phyloP scores from a whole-genome alignment of 2,888 invertebrate genomes.

The Oscheius sp. region DNA sequence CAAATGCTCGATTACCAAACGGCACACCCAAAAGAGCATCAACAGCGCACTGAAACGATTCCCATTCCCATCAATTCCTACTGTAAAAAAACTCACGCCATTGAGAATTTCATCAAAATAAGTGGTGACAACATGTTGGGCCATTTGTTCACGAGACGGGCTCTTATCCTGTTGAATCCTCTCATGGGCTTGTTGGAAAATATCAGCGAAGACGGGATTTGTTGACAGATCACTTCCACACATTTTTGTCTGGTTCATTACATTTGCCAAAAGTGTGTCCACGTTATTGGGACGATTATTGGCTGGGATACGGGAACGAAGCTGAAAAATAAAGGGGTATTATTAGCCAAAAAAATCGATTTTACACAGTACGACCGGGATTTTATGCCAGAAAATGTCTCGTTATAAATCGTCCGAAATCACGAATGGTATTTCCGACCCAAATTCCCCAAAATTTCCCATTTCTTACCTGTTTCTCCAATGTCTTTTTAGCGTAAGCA shows the following conservation, averaged over 20 bases:
- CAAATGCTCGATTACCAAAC: slow-evolving; percentile 37
- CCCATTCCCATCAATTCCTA: not conserved
- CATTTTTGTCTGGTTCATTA: slow-evolving; percentile 45
- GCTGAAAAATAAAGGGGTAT: slow-evolving; percentile 10
- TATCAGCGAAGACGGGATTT: slow-evolving; percentile 34
- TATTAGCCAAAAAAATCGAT: slow-evolving; percentile 2
- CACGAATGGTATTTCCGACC: too few species aligned
- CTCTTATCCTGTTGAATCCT: slow-evolving; percentile 32
- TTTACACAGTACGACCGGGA: too few species aligned
- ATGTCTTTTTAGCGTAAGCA: slow-evolving; percentile 47
- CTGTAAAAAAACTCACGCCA: slow-evolving; percentile 40
- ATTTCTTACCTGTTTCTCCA: slow-evolving; percentile 51
- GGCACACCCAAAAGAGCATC: slow-evolving; percentile 46
- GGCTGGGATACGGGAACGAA: slow-evolving; percentile 7
- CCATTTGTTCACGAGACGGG: slow-evolving; percentile 31
- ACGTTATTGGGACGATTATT: slow-evolving; percentile 47
- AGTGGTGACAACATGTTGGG: slow-evolving; percentile 40
- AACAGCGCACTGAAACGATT: slow-evolving; percentile 40
- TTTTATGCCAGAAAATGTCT: too few species aligned
- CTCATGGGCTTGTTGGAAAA: slow-evolving; percentile 38
- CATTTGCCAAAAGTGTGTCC: slow-evolving; percentile 62
- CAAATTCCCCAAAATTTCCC: not conserved
- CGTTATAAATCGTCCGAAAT: too few species aligned
- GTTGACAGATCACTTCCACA: slow-evolving; percentile 15
- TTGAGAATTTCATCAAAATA: slow-evolving; percentile 54